Base-by-base conservation (phyloP, 2,113 vertebrate genomes). In the Psephotus haematonotus region DNA sequence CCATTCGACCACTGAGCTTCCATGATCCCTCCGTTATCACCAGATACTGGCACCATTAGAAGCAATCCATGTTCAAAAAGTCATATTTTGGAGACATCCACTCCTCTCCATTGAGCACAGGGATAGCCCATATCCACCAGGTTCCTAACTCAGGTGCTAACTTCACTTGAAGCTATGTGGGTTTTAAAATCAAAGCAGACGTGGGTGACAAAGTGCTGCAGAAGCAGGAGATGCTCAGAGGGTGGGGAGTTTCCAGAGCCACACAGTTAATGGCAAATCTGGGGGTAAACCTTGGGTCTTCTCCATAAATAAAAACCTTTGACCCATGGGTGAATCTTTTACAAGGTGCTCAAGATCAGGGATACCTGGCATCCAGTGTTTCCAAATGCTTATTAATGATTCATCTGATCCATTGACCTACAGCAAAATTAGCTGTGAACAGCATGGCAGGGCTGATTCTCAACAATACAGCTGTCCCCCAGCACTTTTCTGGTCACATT, bases 321-420 rank as follows among this genome's bases (percentile, higher is more conserved):
- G 95, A 96, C 95, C 94, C 0, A 5, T 15, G 6, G 0, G 95
- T 96, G 93, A 97, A 97, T 97, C 91, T 95, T 97, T 97, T 84
- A 96, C 96, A 94, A 79, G 47, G 77, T 82, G 71, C 91, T 96
- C 70, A 65, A 71, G 65, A 93, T 64, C 75, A 86, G 65, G 0
- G 0, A 47, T 55, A 89, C 69, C 92, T 96, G 92, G 57, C 81
- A 91, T 50, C 49, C 44, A 71, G 35, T 19, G 74, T 85, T 95
- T 93, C 62, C 77, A 93, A 94, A 92, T 22, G 62, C 29, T 84
- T 75, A 95, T 95, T 95, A 96, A 95, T 95, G 91, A 96, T 96
- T 96, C 88, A 97, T 92, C 92, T 41, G 67, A 86, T 96, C 86
- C 50, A 69, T 22, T 95, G 86, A 92, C 81, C 96, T 82, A 62